Percentiles rank a stretch among this genome's conserved stretches.
Evolutionary conservation across 2,888 invertebrate species (phyloP).

Genomic region (Arge pagana): DNA sequence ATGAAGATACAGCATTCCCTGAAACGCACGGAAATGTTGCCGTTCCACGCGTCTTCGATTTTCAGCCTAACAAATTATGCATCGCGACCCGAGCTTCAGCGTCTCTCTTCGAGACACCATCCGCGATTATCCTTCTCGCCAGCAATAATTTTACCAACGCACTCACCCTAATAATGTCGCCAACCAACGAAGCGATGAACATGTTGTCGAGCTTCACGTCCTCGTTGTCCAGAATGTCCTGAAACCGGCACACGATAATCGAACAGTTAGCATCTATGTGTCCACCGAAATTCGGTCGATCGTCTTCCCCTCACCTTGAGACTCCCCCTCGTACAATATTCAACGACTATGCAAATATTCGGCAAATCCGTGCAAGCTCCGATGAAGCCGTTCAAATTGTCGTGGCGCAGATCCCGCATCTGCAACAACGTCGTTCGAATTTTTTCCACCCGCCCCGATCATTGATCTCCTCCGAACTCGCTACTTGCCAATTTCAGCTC

Average conservation of each 20-base stretch:
- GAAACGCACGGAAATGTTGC: conserved; percentile 34
- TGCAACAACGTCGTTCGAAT: too few relatives aligned
- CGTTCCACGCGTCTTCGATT: background rate
- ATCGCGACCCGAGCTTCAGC: background rate
- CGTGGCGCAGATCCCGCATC: conserved; percentile 89
- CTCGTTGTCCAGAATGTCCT: conserved; percentile 93
- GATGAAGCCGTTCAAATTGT: conserved; percentile 89
- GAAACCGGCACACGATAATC: too few relatives aligned
- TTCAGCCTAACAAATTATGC: background rate
- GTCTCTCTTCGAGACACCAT: background rate
- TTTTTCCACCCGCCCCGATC: too few relatives aligned
- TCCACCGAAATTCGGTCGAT: too few relatives aligned
- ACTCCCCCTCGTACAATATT: conserved; percentile 89
- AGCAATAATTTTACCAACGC: conserved; percentile 2
- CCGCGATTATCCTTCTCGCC: background rate
- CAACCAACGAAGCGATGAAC: conserved; percentile 94
- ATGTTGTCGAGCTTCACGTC: conserved; percentile 95
- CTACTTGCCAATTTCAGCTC: conserved; percentile 83
- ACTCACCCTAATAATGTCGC: conserved; percentile 90
- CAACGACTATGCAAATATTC: conserved; percentile 85
- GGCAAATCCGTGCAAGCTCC: conserved; percentile 92
- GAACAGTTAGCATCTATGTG: too few relatives aligned
- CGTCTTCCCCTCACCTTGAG: conserved; percentile 80
- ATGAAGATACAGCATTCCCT: conserved; percentile 91
- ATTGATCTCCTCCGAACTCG: background rate